Evolutionary conservation across 2,113 vertebrate genomes (phyloP), one percentile per base, ranked within the genome.

Genomic region (Eurypyga helias): DNA sequence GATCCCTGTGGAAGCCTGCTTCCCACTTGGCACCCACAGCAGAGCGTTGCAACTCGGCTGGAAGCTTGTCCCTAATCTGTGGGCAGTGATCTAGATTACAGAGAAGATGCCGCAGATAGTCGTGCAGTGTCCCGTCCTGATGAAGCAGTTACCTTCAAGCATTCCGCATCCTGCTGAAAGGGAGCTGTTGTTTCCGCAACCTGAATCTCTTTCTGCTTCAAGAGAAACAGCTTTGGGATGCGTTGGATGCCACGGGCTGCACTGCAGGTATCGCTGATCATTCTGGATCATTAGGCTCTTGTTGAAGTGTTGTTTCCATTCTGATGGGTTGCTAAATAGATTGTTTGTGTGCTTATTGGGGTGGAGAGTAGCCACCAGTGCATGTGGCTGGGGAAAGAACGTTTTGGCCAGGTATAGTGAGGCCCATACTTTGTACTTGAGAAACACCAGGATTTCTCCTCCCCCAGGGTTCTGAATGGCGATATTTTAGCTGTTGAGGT

Each of bases 111-210:
- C 0, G 0, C 66, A 93, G 78, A 78, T 93, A 38, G 65, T 49
- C 8, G 2, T 61, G 45, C 84, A 33, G n/a, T 45, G 62, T 91
- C 75, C 65, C 23, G 3, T 91, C 82, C 71, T 77, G 41, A 41
- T 43, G 38, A 66, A 89, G 58, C 29, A 41, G 67, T 70, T 85
- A 55, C 2, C 3, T 69, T 91, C 24, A 21, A 79, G 83, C 23
- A 5, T 67, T 93, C 58, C 76, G 85, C 57, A 25, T 91, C 52
- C 51, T 51, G 57, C 45, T 88, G 67, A 76, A 89, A 19, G 70
- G 26, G 89, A 91, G 31, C 84, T 65, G 65, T 67, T 1, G 2
- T 70, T 85, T 93, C 87, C 17, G 4, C 45, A n/a, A 3, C 49
- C 45, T 61, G 31, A 57, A 31, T 79, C 48, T 81, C 72, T 70